Evolutionary conservation across 2,797 vertebrate species (phyloP).

Genomic region (Etheostoma perlongum): DNA sequence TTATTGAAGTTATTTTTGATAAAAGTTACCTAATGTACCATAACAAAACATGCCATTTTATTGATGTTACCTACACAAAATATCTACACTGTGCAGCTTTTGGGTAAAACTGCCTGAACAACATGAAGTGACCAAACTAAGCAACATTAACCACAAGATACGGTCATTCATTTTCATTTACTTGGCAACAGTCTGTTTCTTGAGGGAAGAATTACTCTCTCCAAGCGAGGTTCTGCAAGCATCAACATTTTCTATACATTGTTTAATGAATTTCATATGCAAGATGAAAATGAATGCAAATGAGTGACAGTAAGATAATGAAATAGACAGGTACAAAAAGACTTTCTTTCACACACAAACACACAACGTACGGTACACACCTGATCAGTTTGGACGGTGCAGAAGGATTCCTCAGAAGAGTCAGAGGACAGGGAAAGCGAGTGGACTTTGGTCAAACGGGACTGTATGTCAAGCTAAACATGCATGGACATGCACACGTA

Average conservation of each 20-base stretch:
- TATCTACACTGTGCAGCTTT: neutral
- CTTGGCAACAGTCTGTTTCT: neutral
- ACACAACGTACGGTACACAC: conserved; percentile 73
- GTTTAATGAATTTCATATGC: neutral
- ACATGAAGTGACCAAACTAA: neutral
- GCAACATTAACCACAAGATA: neutral
- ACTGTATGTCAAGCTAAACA: conserved; percentile 83
- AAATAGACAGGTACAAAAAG: neutral
- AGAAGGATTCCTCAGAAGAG: conserved; percentile 90
- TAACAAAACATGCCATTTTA: too few relatives aligned
- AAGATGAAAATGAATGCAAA: conserved; percentile 1
- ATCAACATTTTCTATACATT: neutral
- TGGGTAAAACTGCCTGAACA: neutral
- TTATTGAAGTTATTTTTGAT: too few relatives aligned
- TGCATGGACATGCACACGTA: conserved; percentile 21
- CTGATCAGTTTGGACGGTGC: conserved; percentile 89
- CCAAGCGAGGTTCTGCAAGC: neutral
- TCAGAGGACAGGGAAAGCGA: conserved; percentile 91
- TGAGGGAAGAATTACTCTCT: neutral
- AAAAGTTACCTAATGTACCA: too few relatives aligned
- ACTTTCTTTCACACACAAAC: neutral
- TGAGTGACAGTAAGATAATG: neutral
- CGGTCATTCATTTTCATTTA: neutral
- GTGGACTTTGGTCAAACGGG: conserved; percentile 89
- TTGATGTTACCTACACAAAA: neutral